Percentiles rank a stretch among this genome's conserved stretches.
phyloP scores from a whole-genome alignment of 2,113 vertebrate species.

The Datnioides undecimradiatus region DNA sequence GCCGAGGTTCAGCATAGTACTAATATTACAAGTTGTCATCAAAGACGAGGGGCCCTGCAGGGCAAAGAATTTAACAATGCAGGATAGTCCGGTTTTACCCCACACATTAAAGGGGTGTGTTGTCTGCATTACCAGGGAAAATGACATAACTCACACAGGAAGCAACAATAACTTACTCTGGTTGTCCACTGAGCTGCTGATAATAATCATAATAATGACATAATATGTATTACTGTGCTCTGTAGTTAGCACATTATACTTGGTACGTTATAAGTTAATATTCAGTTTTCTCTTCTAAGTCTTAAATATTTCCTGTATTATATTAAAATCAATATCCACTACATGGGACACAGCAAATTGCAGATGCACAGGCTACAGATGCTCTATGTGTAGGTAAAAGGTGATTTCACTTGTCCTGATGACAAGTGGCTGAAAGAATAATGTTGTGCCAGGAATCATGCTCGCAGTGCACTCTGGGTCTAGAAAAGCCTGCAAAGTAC shows the following conservation, averaged over 20 bases:
- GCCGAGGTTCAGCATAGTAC: constrained; percentile 7
- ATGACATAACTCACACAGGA: neutral
- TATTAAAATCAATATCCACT: neutral
- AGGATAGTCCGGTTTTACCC: neutral
- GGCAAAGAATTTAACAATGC: constrained; percentile 9
- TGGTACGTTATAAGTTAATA: neutral
- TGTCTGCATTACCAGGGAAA: neutral
- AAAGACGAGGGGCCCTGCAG: constrained; percentile 7
- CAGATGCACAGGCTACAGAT: neutral
- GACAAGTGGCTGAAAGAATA: constrained; percentile 13
- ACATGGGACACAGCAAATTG: neutral
- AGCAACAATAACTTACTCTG: neutral
- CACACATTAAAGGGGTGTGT: neutral
- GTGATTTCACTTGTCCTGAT: constrained; percentile 33
- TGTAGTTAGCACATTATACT: neutral
- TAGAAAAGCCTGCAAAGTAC: neutral
- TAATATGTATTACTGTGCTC: neutral
- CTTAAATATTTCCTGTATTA: neutral
- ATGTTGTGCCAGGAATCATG: neutral
- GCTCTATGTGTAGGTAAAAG: neutral
- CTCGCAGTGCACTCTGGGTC: neutral
- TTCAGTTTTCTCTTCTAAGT: neutral
- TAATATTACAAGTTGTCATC: constrained; percentile 26
- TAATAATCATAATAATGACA: too few species aligned
- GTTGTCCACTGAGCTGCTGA: neutral